These are phyloP conservation scores for Pantherophis alleghaniensis DNA, from an alignment of 2,797 vertebrate species.

Conservation along the genomic window DNA sequence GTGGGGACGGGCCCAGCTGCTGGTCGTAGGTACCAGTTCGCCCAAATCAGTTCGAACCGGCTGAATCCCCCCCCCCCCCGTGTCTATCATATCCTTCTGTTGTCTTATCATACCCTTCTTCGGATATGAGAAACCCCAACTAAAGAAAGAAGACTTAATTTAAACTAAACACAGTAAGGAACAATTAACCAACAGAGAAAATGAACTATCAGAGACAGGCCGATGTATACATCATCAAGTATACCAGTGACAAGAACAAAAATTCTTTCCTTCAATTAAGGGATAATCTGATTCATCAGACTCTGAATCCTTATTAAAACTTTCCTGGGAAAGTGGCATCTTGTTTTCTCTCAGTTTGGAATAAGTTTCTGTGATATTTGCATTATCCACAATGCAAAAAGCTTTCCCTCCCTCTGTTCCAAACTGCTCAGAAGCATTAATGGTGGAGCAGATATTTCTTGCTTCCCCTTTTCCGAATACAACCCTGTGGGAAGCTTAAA, in stretches of 20 bases:
- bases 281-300: not conserved
- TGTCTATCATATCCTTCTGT: not conserved
- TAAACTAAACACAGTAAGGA: not conserved
- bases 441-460: not conserved
- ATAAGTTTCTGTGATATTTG: not conserved
- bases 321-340: not conserved
- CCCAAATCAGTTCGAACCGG: no score
- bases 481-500: not conserved
- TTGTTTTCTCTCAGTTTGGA: not conserved
- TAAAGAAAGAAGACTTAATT: not conserved
- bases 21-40: no score
- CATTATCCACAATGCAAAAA: not conserved
- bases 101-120: not conserved
- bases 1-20: no score
- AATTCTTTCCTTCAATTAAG: not conserved
- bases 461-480: not conserved
- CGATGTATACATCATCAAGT: not conserved
- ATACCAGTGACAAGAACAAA: not conserved
- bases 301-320: not conserved
- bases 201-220: not conserved
- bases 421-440: not conserved
- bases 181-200: not conserved
- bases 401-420: no score
- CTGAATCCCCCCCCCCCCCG: no score
- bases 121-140: not conserved